Percentiles rank a stretch among this genome's conserved stretches.
phyloP scores from a whole-genome alignment of 2,797 vertebrate genomes.

The Sebastes matsubarae region DNA sequence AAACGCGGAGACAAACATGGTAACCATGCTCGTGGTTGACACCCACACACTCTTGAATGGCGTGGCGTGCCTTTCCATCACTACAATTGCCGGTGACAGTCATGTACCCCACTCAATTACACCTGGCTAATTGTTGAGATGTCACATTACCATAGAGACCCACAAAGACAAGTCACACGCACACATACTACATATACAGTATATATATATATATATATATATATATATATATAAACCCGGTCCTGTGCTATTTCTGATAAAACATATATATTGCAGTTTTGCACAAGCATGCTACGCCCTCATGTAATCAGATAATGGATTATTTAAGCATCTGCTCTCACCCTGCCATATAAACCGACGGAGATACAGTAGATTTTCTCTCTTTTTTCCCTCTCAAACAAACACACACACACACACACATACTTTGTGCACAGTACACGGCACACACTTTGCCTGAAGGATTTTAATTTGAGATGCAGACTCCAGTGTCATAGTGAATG shows the following conservation, averaged over 20 bases:
- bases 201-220: neutral
- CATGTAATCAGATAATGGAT: conserved; percentile 65
- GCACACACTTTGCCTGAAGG: conserved; percentile 75
- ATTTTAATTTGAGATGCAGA: conserved; percentile 84
- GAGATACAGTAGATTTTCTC: conserved; percentile 45
- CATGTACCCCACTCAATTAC: conserved; percentile 73
- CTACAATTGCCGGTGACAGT: conserved; percentile 65
- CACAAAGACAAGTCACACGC: conserved; percentile 28
- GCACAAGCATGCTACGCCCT: conserved; percentile 20
- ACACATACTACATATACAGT: neutral
- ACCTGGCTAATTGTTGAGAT: conserved; percentile 75
- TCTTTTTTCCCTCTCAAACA: conserved; percentile 22
- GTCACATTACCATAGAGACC: conserved; percentile 45
- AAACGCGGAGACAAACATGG: conserved; percentile 53
- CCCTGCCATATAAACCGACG: conserved; percentile 23
- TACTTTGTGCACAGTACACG: conserved; percentile 15
- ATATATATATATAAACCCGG: neutral
- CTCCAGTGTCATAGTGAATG: conserved; percentile 83
- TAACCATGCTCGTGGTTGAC: conserved; percentile 51
- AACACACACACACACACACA: conserved; percentile 28
- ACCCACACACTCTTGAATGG: conserved; percentile 65
- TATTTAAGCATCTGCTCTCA: conserved; percentile 63
- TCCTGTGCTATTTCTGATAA: too few species aligned
- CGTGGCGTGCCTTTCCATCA: conserved; percentile 67
- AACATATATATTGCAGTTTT: conserved; percentile 12